Evolutionary conservation across 2,888 invertebrate genomes (phyloP).

Genomic region (Amphipyra berbera): DNA sequence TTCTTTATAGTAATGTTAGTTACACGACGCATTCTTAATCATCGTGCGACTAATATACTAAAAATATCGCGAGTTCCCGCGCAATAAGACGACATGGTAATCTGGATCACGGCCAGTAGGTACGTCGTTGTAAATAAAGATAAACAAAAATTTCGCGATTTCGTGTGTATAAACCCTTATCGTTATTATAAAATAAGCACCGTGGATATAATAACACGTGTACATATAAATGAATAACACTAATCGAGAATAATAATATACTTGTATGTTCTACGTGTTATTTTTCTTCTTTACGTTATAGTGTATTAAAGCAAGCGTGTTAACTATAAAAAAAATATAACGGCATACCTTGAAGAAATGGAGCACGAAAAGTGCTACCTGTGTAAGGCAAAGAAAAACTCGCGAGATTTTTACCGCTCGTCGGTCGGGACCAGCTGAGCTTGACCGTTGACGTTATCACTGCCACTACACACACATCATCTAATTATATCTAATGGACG

Average conservation of each 20-base stretch:
- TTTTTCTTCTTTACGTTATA: constrained; percentile 41
- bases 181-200: constrained; percentile 36
- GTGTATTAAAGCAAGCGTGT: constrained; percentile 59
- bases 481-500: constrained; percentile 38
- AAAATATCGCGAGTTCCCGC: constrained; percentile 88
- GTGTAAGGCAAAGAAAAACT: constrained; percentile 82
- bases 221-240: constrained; percentile 38
- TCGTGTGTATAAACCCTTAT: constrained; percentile 37
- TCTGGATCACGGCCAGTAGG: constrained; percentile 90
- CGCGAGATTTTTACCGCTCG: constrained; percentile 87
- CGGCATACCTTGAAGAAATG: constrained; percentile 87
- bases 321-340: constrained; percentile 72
- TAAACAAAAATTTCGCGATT: constrained; percentile 60
- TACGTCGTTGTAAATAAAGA: constrained; percentile 76
- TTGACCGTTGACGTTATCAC: constrained; percentile 86
- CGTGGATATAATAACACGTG: constrained; percentile 43
- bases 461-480: constrained; percentile 66
- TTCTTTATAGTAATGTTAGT: constrained; percentile 58
- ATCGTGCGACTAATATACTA: constrained; percentile 81
- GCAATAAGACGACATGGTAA: constrained; percentile 85
- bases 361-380: constrained; percentile 85
- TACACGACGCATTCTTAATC: constrained; percentile 74
- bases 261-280: constrained; percentile 46
- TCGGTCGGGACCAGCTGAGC: constrained; percentile 85
- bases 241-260: constrained; percentile 23